These are phyloP conservation scores for Mola mola DNA, from an alignment of 2,113 vertebrate genomes.

Conservation along the genomic window DNA sequence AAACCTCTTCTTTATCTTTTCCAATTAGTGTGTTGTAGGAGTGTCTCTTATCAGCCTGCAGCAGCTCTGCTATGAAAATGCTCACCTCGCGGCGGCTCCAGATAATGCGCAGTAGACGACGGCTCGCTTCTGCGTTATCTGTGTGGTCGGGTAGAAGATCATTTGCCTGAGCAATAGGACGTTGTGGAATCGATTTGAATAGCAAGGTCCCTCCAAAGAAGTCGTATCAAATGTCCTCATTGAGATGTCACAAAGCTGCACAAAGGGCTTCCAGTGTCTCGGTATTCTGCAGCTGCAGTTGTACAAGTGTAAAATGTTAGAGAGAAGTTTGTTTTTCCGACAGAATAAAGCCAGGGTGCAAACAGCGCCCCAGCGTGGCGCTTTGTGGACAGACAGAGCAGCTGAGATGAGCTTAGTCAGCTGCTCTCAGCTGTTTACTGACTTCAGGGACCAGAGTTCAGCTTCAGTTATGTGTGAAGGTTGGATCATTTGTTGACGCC, in stretches of 20 bases:
- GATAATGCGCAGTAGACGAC: slow-evolving; percentile 47
- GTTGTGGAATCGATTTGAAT: slow-evolving; percentile 66
- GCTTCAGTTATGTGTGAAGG: slow-evolving; percentile 45
- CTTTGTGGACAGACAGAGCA: slow-evolving; percentile 40
- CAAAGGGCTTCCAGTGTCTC: background rate
- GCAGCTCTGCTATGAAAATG: slow-evolving; percentile 65
- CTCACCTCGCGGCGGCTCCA: slow-evolving; percentile 30
- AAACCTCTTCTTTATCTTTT: slow-evolving; percentile 58
- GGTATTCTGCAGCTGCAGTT: background rate
- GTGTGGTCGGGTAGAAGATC: slow-evolving; percentile 25
- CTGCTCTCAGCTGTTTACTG: slow-evolving; percentile 59
- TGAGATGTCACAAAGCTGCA: slow-evolving; percentile 13
- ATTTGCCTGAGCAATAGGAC: slow-evolving; percentile 64
- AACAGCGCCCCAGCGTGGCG: slow-evolving; percentile 43
- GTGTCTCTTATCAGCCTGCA: slow-evolving; percentile 69
- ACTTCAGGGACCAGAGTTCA: slow-evolving; percentile 43
- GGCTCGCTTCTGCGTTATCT: slow-evolving; percentile 16
- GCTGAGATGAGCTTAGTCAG: slow-evolving; percentile 60
- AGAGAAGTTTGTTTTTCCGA: background rate
- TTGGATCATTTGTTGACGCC: slow-evolving; percentile 34
- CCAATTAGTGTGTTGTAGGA: slow-evolving; percentile 55
- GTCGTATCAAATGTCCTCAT: slow-evolving; percentile 33
- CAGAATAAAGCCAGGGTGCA: slow-evolving; percentile 10
- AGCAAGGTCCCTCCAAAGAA: slow-evolving; percentile 43
- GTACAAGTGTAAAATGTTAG: background rate